phyloP scores from a whole-genome alignment of 2,888 invertebrate genomes.

The Oscheius myriophilus region DNA sequence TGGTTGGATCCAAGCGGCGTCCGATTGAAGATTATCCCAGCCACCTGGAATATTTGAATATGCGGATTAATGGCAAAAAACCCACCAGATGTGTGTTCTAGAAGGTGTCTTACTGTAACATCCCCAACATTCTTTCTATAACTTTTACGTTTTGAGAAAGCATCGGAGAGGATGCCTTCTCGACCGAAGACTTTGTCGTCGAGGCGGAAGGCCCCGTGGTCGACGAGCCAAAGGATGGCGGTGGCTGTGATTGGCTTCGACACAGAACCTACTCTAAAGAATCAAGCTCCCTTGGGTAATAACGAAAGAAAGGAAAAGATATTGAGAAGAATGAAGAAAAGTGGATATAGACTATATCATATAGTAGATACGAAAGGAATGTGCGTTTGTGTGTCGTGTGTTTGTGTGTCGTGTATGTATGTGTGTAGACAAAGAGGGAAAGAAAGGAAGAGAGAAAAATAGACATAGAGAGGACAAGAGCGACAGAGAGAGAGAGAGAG shows the following conservation, averaged over 20 bases:
- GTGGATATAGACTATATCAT: neutral
- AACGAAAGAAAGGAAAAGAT: too few species aligned
- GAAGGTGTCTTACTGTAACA: conserved; percentile 64
- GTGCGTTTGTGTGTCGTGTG: too few species aligned
- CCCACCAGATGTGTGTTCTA: conserved; percentile 67
- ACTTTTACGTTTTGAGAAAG: conserved; percentile 57
- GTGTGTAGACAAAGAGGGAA: too few species aligned
- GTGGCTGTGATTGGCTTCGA: conserved; percentile 69
- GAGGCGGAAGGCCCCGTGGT: conserved; percentile 58
- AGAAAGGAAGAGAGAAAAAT: too few species aligned
- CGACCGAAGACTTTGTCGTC: conserved; percentile 64
- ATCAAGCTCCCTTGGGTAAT: neutral
- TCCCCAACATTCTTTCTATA: conserved; percentile 65
- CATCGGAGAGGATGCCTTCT: conserved; percentile 59
- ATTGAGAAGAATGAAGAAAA: neutral
- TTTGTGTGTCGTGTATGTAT: too few species aligned
- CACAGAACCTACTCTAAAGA: conserved; percentile 64
- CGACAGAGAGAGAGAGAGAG: too few species aligned
- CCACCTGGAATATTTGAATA: conserved; percentile 51
- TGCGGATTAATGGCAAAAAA: neutral
- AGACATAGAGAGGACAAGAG: too few species aligned
- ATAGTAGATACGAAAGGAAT: too few species aligned
- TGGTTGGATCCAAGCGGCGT: conserved; percentile 69
- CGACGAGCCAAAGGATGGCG: conserved; percentile 64
- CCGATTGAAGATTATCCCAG: conserved; percentile 66